Conservation (phyloP, 2,888 invertebrate species). For the Pasiphila rectangulata region DNA sequence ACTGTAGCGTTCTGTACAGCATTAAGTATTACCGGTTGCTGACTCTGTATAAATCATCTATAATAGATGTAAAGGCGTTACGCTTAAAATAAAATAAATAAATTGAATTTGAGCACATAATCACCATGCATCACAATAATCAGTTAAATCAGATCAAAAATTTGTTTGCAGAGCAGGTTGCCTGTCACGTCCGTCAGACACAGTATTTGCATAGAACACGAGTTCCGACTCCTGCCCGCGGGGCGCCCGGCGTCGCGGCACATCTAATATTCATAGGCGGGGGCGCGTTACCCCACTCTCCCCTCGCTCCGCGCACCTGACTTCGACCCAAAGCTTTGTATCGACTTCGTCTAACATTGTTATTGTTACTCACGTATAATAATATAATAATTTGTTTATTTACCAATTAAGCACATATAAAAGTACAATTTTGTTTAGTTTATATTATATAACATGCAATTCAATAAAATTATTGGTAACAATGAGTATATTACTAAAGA, state of each 20-base stretch:
- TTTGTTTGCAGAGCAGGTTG: conserved; percentile 10
- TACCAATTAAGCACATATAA: no score
- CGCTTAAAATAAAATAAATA: background rate
- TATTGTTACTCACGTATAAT: conserved; percentile 1
- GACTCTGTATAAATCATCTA: no score
- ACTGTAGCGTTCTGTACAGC: no score
- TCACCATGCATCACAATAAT: background rate
- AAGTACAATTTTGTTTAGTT: no score
- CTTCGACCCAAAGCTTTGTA: conserved; percentile 20
- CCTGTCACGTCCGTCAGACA: conserved; percentile 24
- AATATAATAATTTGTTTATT: no score
- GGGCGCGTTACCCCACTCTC: conserved; percentile 40
- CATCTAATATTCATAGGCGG: conserved; percentile 70
- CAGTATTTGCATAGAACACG: conserved; percentile 49
- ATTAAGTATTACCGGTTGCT: no score
- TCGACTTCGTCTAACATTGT: conserved; percentile 16
- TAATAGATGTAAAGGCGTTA: no score
- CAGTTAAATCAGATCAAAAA: conserved; percentile 12
- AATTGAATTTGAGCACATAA: no score
- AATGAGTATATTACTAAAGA: no score
- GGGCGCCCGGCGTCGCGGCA: conserved; percentile 30
- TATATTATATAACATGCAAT: no score
- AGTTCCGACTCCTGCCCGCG: conserved; percentile 41
- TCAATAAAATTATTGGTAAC: no score
- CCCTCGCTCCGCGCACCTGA: conserved; percentile 21